Percentiles rank a stretch among this genome's conserved stretches.
Evolutionary conservation across 2,888 invertebrate species (phyloP).

Genomic region (Cephonodes hylas): DNA sequence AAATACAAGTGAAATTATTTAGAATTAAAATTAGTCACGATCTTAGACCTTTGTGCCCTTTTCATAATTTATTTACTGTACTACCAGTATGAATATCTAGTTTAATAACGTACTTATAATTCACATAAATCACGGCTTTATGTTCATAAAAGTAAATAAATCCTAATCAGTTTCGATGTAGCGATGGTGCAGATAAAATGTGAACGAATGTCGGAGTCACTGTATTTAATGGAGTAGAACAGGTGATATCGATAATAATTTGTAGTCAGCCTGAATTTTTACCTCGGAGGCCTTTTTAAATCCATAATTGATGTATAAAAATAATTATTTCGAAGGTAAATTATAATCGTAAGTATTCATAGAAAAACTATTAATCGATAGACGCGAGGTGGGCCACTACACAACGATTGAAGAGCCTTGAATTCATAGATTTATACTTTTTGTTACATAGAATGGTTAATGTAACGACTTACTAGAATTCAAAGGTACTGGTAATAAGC

Average conservation of each 20-base stretch:
- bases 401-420: not conserved
- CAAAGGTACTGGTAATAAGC: not conserved
- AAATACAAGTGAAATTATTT: not conserved
- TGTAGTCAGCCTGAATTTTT: not conserved
- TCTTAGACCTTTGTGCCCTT: not conserved
- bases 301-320: not conserved
- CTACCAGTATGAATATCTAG: not conserved
- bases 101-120: no score
- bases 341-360: not conserved
- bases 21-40: slow-evolving; percentile 10
- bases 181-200: not conserved
- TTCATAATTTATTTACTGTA: not conserved
- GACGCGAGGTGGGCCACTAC: not conserved
- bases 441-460: not conserved
- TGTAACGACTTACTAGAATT: not conserved
- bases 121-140: no score
- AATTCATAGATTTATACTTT: not conserved
- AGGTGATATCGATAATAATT: not conserved
- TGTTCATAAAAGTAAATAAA: not conserved
- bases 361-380: not conserved
- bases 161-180: not conserved
- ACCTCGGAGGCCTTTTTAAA: not conserved
- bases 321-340: not conserved
- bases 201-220: not conserved
- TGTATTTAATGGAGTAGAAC: not conserved